phyloP scores from a whole-genome alignment of 2,797 vertebrate species.

The Pipistrellus pipistrellus region DNA sequence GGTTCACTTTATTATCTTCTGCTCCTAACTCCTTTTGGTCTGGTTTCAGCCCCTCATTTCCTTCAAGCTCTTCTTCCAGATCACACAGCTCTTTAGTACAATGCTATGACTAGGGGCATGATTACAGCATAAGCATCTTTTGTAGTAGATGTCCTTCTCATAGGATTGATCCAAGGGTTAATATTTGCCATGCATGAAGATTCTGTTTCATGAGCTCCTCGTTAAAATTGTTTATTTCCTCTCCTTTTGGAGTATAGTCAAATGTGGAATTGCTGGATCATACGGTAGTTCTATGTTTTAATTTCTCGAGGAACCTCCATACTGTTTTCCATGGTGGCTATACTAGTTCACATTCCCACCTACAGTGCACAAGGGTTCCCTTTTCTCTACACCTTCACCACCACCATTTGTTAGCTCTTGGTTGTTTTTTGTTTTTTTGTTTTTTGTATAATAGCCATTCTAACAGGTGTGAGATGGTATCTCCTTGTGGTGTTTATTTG shows the following conservation, averaged over 20 bases:
- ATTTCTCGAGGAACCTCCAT: not conserved
- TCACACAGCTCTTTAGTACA: not conserved
- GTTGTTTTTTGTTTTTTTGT: not conserved
- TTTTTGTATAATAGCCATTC: not conserved
- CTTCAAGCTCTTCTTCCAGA: constrained; percentile 15
- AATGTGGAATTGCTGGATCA: not conserved
- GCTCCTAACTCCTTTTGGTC: constrained; percentile 29
- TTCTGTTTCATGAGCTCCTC: not conserved
- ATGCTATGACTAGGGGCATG: not conserved
- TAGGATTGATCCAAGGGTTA: not conserved
- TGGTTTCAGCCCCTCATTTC: constrained; percentile 23
- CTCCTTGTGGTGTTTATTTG: not conserved
- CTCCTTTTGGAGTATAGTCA: not conserved
- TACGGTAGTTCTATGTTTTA: not conserved
- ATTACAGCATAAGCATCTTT: not conserved
- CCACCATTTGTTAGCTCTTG: not conserved
- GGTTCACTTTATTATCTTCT: constrained; percentile 36
- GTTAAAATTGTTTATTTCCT: not conserved
- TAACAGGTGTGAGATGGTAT: not conserved
- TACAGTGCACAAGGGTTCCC: not conserved
- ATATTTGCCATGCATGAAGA: not conserved
- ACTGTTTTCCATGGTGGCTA: not conserved
- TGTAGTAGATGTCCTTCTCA: not conserved
- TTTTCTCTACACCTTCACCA: not conserved
- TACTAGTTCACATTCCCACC: not conserved